Conservation (phyloP, 2,797 vertebrate species). For the Capromys pilorides region DNA sequence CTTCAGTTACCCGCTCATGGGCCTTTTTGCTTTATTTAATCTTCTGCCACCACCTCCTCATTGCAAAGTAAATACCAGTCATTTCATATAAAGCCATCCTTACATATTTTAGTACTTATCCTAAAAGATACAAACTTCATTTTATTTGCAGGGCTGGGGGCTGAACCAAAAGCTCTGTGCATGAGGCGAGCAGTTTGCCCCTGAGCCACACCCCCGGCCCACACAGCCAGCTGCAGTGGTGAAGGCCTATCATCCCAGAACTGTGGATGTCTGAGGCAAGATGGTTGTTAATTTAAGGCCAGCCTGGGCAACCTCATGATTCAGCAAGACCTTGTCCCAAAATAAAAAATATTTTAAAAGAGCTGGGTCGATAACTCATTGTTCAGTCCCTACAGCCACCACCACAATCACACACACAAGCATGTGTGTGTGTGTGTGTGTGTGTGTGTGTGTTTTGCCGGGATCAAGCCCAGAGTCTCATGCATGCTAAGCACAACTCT, state of each 20-base stretch:
- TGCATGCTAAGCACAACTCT: background rate
- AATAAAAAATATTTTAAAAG: background rate
- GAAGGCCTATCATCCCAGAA: background rate
- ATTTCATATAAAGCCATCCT: background rate
- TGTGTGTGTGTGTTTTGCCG: background rate
- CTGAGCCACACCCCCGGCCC: background rate
- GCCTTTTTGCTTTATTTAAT: slow-evolving; percentile 1
- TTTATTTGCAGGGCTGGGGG: background rate
- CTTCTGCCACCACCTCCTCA: background rate
- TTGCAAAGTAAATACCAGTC: background rate
- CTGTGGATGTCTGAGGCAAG: background rate
- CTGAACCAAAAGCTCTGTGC: background rate
- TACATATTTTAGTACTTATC: slow-evolving; percentile 35
- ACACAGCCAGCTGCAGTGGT: background rate
- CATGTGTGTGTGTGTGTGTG: background rate
- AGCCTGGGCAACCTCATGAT: background rate
- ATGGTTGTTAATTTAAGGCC: background rate
- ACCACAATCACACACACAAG: background rate
- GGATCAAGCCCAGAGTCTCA: background rate
- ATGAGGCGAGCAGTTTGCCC: background rate
- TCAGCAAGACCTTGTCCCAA: background rate
- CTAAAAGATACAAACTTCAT: background rate
- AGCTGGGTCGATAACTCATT: background rate
- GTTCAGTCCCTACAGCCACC: background rate
- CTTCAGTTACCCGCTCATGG: background rate